Conservation (phyloP, 1,140 invertebrate species). For the Pygmarrhopalites habei region DNA sequence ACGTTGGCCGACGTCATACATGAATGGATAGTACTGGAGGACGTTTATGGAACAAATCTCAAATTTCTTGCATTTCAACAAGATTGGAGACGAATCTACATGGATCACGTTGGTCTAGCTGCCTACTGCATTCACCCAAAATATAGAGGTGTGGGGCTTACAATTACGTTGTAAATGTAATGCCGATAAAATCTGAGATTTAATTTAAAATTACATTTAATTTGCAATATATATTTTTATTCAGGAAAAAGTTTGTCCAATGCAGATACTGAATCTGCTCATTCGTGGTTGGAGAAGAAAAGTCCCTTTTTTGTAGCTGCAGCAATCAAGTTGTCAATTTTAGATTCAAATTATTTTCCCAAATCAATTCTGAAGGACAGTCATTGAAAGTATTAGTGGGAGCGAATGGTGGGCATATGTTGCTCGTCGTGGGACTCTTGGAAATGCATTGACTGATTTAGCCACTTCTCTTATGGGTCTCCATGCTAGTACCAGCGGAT, state of each 20-base stretch:
- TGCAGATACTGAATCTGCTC: not conserved
- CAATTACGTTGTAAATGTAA: not conserved
- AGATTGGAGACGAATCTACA: not conserved
- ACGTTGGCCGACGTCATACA: constrained; percentile 10
- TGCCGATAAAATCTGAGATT: not conserved
- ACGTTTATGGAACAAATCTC: not conserved
- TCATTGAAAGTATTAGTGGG: not conserved
- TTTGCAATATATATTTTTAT: not conserved
- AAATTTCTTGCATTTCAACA: constrained; percentile 4
- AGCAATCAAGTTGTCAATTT: not conserved
- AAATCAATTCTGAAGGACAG: not conserved
- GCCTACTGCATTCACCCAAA: constrained; percentile 17
- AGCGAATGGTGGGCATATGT: constrained; percentile 1
- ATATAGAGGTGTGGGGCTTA: constrained; percentile 8
- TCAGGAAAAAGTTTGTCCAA: constrained; percentile 2
- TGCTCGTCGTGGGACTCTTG: no score
- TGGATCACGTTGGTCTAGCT: not conserved
- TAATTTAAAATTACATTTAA: not conserved
- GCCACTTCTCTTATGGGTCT: not conserved
- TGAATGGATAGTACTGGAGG: not conserved
- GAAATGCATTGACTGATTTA: constrained; percentile 2
- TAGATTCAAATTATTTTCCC: not conserved
- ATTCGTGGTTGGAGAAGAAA: not conserved
- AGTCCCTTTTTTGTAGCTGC: not conserved
- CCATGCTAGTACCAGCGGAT: not conserved